Evolutionary conservation across 2,888 invertebrate species (phyloP), one percentile per base, ranked within the genome.

Genomic region (Lepidochrysops patricia): DNA sequence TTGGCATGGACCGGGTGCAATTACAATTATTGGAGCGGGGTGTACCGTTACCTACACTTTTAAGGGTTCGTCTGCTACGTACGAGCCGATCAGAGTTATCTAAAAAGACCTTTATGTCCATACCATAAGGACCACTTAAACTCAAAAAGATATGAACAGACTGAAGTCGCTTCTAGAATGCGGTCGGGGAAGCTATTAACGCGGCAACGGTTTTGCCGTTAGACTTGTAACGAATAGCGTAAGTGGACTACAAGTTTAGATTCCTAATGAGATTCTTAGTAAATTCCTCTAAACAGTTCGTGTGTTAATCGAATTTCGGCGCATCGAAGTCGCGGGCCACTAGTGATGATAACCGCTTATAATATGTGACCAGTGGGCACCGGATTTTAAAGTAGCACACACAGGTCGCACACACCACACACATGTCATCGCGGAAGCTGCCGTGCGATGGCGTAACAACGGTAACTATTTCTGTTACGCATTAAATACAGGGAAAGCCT

Each of bases 31-130:
- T 29, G 19, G 29, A 29, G 29, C 54, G 3, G 19, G 43, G 19
- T 4, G 43, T 52, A 32, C 54, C 54, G 54, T 32, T 54, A 52
- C 27, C 4, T 52, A 26, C 27, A 54, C 54, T 32, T 54, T 54
- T 15, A 54, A 29, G 29, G 27, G 29, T 4, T 12, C 54, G 19
- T 4, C 19, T 15, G 15, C 26, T 29, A 52, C 2, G 26, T 52
- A n/a, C n/a, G n/a, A n/a, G n/a, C n/a, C n/a, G n/a, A n/a, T n/a
- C n/a, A n/a, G n/a, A n/a, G n/a, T n/a, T n/a, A n/a, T n/a, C n/a
- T n/a, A n/a, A n/a, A n/a, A n/a, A n/a, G n/a, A n/a, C n/a, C n/a
- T n/a, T n/a, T n/a, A n/a, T n/a, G n/a, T n/a, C n/a, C n/a, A n/a
- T n/a, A n/a, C n/a, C n/a, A n/a, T n/a, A n/a, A n/a, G n/a, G n/a